Conservation (phyloP, 2,888 invertebrate genomes). For the Anticlea derivata region DNA sequence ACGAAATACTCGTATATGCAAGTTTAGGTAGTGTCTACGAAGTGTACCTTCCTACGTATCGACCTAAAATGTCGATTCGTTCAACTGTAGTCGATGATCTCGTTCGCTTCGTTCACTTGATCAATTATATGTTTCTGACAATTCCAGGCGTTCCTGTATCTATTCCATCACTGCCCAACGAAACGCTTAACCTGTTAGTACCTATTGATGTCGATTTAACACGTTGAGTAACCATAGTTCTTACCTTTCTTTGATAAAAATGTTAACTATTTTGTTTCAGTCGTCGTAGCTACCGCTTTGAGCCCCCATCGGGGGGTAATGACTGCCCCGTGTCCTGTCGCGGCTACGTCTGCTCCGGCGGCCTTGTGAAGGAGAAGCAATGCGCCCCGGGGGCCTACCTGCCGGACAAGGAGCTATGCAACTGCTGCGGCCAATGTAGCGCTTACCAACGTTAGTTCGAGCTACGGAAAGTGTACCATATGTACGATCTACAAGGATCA, state of each 20-base stretch:
- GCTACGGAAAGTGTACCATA: too few species aligned
- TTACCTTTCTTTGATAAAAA: too few species aligned
- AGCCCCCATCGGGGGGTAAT: slow-evolving; percentile 45
- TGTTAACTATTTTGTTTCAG: slow-evolving; percentile 44
- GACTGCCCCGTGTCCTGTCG: slow-evolving; percentile 68
- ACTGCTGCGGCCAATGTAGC: slow-evolving; percentile 74
- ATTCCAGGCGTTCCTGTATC: slow-evolving; percentile 73
- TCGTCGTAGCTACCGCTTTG: slow-evolving; percentile 63
- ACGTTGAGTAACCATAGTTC: too few species aligned
- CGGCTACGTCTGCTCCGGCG: slow-evolving; percentile 56
- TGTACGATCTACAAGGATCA: too few species aligned
- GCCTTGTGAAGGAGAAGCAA: slow-evolving; percentile 49
- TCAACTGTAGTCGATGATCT: too few species aligned
- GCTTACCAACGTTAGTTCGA: slow-evolving; percentile 60
- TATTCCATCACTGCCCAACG: slow-evolving; percentile 59
- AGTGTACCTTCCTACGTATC: too few species aligned
- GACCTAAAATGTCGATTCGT: too few species aligned
- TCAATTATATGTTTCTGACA: slow-evolving; percentile 11
- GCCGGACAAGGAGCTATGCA: slow-evolving; percentile 65
- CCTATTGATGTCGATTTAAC: too few species aligned
- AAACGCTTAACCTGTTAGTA: slow-evolving; percentile 59
- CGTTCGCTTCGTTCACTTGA: not conserved
- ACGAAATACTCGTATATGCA: too few species aligned
- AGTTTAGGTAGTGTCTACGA: too few species aligned
- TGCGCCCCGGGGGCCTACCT: slow-evolving; percentile 65